Evolutionary conservation across 2,888 invertebrate species (phyloP).

Genomic region (Watsonalla binaria): DNA sequence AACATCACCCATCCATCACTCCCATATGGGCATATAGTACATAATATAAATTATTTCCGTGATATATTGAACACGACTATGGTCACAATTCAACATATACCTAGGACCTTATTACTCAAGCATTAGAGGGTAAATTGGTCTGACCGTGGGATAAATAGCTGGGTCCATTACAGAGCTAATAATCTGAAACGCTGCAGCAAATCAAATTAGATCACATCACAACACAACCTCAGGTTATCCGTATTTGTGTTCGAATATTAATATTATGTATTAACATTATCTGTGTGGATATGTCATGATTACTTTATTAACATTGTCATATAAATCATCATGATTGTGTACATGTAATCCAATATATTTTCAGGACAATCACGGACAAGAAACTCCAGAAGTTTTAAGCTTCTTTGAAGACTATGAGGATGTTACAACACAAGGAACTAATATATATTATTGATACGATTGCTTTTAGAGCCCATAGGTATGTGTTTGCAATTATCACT

Average conservation of each 20-base stretch:
- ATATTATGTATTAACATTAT: not conserved
- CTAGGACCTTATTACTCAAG: not conserved
- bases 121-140: not conserved
- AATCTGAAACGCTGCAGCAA: constrained; percentile 5
- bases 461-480: no score
- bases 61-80: constrained; percentile 3
- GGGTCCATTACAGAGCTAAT: constrained; percentile 2
- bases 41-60: constrained; percentile 1
- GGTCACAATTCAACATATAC: not conserved
- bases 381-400: no score
- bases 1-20: constrained; percentile 25
- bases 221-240: not conserved
- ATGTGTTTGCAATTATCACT: no score
- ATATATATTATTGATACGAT: no score
- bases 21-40: constrained; percentile 11
- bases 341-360: no score
- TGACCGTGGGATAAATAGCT: not conserved
- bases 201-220: constrained; percentile 2
- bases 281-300: not conserved
- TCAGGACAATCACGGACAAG: no score
- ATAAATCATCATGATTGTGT: no score
- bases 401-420: no score
- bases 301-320: not conserved
- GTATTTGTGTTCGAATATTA: not conserved
- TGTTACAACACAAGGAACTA: no score